Conservation (phyloP, 2,888 invertebrate genomes). For the Ophion ellenae region DNA sequence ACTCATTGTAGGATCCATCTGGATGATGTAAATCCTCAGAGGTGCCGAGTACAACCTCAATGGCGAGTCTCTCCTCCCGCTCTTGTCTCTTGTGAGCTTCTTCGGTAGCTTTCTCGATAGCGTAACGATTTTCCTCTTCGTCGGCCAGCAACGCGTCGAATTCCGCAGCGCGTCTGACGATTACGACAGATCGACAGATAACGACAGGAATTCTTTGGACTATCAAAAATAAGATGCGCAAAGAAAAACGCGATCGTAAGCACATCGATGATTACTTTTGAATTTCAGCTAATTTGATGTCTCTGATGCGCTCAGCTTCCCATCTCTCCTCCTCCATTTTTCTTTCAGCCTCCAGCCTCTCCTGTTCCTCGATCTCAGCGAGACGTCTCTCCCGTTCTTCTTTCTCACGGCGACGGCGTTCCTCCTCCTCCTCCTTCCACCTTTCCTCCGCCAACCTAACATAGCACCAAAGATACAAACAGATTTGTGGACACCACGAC, state of each 20-base stretch:
- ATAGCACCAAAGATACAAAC: conserved; percentile 63
- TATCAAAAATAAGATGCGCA: conserved; percentile 60
- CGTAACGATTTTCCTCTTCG: conserved; percentile 84
- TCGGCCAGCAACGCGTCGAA: conserved; percentile 74
- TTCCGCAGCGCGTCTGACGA: conserved; percentile 72
- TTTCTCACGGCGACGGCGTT: conserved; percentile 76
- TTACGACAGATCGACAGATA: background rate
- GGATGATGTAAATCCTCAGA: conserved; percentile 67
- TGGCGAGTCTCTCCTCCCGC: conserved; percentile 87
- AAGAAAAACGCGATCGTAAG: background rate
- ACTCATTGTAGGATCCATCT: conserved; percentile 72
- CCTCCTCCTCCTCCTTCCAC: conserved; percentile 76
- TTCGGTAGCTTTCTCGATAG: conserved; percentile 84
- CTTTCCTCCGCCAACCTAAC: conserved; percentile 79
- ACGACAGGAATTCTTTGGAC: background rate
- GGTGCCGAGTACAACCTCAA: conserved; percentile 81
- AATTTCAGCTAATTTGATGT: conserved; percentile 82
- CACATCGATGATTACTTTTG: conserved; percentile 40
- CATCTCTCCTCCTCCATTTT: conserved; percentile 84
- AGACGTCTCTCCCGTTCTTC: conserved; percentile 84
- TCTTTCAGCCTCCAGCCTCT: conserved; percentile 85
- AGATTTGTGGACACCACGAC: conserved; percentile 56
- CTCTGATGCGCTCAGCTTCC: conserved; percentile 82
- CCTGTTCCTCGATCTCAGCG: conserved; percentile 84
- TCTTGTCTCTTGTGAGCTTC: conserved; percentile 86